Base-by-base conservation (phyloP, 1,140 invertebrate genomes). In the Heliconius eleuchia region DNA sequence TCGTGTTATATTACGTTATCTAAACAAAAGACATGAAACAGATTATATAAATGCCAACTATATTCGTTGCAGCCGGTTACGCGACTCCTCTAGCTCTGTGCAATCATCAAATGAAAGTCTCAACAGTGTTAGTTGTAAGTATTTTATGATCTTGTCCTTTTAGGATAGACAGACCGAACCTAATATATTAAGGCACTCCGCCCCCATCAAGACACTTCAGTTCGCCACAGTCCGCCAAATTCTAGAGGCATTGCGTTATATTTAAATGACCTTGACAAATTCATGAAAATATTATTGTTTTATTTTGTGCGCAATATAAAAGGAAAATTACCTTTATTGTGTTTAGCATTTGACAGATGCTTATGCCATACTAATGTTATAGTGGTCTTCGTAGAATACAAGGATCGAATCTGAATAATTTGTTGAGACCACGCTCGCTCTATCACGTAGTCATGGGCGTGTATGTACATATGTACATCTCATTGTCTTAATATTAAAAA, bases 11-110 rank as follows among this genome's bases (percentile, higher is more conserved):
- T 94, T 99, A 77, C 96, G 96, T 23, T 97, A 98, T 2, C 96
- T 95, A 87, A 95, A 95, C 82, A 83, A 93, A 18, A 83, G 93
- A 16, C 92, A 97, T 18, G 98, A 99, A 8, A 92, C 97, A 16
- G 99, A 99, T 95, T 99, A 99, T 91, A 99, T 99, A 78, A 99
- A 99, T 95, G 99, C 99, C n/a, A 99, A 99, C 95, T 97, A 97
- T 87, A 99, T 99, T 84, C 96, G 96, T 71, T 71, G 89, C 8
- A 84, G 88, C 0, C 73, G 86, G 2, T 83, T 90, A 3, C 76
- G 75, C 18, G 87, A 88, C 70, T 88, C 86, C 4, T 80, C 84
- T 27, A 88, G 85, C 23, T 95, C 94, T 9, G 97, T 97, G 84
- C 95, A 93, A 71, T 92, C 91, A 1, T 92, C 90, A 18, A 91